Evolutionary conservation across 1,140 invertebrate species (phyloP).

Genomic region (Cydia amplana): DNA sequence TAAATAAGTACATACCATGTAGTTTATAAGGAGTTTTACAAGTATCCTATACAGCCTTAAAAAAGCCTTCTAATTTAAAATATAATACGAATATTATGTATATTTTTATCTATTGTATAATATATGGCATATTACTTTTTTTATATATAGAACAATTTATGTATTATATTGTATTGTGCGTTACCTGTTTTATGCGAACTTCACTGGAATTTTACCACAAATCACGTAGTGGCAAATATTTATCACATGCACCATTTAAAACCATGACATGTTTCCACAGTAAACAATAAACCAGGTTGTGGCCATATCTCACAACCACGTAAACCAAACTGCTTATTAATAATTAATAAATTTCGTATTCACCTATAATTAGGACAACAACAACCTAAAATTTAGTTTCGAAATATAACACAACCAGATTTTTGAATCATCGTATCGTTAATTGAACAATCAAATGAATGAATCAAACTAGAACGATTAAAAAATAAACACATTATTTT

Average conservation of each 20-base stretch:
- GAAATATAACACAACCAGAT: conserved; percentile 1
- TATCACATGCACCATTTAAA: neutral
- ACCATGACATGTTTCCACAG: neutral
- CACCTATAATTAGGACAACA: too few relatives aligned
- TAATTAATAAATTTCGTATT: neutral
- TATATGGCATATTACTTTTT: too few relatives aligned
- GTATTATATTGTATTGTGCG: too few relatives aligned
- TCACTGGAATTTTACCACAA: neutral
- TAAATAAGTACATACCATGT: too few relatives aligned
- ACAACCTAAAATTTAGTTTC: neutral
- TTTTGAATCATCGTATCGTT: neutral
- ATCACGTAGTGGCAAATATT: neutral
- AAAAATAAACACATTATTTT: neutral
- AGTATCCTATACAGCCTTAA: too few relatives aligned
- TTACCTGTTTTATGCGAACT: neutral
- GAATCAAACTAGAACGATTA: neutral
- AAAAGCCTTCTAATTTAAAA: too few relatives aligned
- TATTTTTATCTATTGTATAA: too few relatives aligned
- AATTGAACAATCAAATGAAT: neutral
- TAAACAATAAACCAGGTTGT: neutral
- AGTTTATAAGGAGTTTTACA: too few relatives aligned
- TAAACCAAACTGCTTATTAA: neutral
- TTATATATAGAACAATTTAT: too few relatives aligned
- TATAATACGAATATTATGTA: too few relatives aligned
- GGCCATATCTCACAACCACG: neutral